Base-by-base conservation (phyloP, 2,113 vertebrate genomes). In the Entosphenus tridentatus region DNA sequence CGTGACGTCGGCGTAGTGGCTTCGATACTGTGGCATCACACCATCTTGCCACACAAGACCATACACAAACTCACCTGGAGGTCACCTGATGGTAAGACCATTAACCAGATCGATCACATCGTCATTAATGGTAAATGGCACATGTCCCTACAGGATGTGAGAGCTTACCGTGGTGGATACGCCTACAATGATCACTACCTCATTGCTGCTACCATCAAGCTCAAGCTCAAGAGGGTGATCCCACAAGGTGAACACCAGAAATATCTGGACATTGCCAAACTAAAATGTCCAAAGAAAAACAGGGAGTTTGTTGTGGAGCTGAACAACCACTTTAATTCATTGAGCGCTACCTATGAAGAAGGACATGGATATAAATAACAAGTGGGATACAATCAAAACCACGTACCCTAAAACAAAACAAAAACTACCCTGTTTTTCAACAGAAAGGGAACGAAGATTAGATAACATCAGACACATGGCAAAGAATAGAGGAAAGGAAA, bases 101-200 rank as follows among this genome's bases (percentile, higher is more conserved):
- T 62, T 16, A 62, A 62, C 58, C 58, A 62, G 12, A 62, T 62
- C 16, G 58, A 62, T 16, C 58, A 62, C 58, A 62, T 62, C 58
- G 16, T 62, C 58, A 62, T 62, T 62, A 62, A 62, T 17, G 16
- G 16, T 17, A 62, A 62, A 17, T 62, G 58, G 58, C 58, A 17
- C 13, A 62, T 13, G 16, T 62, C 58, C 16, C 58, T 62, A 62
- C 58, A 62, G 58, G 58, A 8, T 17, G 58, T 62, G 16, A 13
- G 16, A 13, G 16, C 58, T 62, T 62, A 14, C 16, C 58, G 58
- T 62, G 8, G 58, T 17, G 58, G 13, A 14, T 13, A 62, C 16
- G 3, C 58, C 13, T 14, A 62, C 58, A 62, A 17, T 62, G 16
- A 62, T 62, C 58, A 62, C 58, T 62, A 62, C 16, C 13, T 62